Evolutionary conservation across 1,140 invertebrate genomes (phyloP).

Genomic region (Diorhabda carinulata): DNA sequence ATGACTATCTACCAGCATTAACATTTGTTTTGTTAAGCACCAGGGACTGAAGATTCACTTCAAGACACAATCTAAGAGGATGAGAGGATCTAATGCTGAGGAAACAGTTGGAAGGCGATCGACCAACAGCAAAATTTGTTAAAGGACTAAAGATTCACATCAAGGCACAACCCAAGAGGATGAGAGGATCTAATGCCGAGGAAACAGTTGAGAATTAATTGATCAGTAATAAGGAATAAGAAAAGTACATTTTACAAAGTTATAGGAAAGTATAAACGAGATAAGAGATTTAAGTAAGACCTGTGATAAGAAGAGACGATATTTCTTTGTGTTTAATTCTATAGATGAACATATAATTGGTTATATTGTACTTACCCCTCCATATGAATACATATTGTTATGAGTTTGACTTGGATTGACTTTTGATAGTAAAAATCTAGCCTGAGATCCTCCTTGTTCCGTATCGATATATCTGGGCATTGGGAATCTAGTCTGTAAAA

Average conservation of each 20-base stretch:
- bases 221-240: neutral
- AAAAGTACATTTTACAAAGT: neutral
- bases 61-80: neutral
- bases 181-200: neutral
- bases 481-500: slow-evolving; percentile 91
- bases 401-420: slow-evolving; percentile 99
- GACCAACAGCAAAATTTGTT: neutral
- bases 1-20: no score
- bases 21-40: neutral
- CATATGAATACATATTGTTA: slow-evolving; percentile 96
- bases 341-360: no score
- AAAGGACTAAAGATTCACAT: neutral
- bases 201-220: neutral
- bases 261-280: no score
- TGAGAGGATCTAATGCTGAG: neutral
- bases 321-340: no score
- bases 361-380: slow-evolving; percentile 66
- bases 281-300: no score
- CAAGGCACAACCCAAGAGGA: neutral
- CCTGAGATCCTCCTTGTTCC: slow-evolving; percentile 95
- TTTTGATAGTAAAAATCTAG: slow-evolving; percentile 96
- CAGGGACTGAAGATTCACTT: neutral
- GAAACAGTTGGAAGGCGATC: neutral
- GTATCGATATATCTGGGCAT: slow-evolving; percentile 99
- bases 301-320: no score